phyloP scores from a whole-genome alignment of 2,113 vertebrate species.

The Takifugu flavidus region DNA sequence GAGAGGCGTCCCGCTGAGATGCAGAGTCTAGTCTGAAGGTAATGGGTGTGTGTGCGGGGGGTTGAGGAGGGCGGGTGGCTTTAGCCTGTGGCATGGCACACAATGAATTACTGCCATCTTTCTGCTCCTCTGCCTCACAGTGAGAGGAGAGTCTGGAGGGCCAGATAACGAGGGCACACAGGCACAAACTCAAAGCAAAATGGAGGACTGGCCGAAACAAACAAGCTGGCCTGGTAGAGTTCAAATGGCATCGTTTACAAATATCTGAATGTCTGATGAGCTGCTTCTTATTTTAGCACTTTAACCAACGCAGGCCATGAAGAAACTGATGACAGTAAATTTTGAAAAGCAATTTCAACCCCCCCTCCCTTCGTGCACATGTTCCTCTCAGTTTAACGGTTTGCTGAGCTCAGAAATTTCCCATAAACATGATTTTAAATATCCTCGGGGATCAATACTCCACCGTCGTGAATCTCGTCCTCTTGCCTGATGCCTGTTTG shows the following conservation, averaged over 20 bases:
- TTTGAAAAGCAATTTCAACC: conserved; percentile 9
- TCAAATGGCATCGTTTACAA: conserved; percentile 56
- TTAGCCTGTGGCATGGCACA: conserved; percentile 61
- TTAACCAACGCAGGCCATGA: conserved; percentile 38
- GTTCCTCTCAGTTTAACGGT: not conserved
- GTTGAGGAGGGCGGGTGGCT: not conserved
- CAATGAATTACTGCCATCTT: conserved; percentile 68
- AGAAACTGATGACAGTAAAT: conserved; percentile 1
- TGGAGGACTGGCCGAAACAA: conserved; percentile 37
- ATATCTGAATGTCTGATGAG: conserved; percentile 56
- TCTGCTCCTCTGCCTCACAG: conserved; percentile 63
- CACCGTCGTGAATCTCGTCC: conserved; percentile 18
- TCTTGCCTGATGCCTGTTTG: conserved; percentile 18
- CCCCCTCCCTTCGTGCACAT: not conserved
- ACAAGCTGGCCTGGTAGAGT: conserved; percentile 48
- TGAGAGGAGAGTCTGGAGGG: conserved; percentile 56
- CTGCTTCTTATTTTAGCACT: conserved; percentile 55
- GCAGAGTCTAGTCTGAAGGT: conserved; percentile 57
- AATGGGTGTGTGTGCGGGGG: conserved; percentile 47
- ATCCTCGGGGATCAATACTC: conserved; percentile 46
- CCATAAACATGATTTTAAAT: conserved; percentile 44
- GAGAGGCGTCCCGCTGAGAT: conserved; percentile 52
- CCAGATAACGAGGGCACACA: conserved; percentile 67
- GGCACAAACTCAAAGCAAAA: conserved; percentile 55
- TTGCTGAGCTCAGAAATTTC: conserved; percentile 33